Base-by-base conservation (phyloP, 2,888 invertebrate genomes). In the Unio delphinus region DNA sequence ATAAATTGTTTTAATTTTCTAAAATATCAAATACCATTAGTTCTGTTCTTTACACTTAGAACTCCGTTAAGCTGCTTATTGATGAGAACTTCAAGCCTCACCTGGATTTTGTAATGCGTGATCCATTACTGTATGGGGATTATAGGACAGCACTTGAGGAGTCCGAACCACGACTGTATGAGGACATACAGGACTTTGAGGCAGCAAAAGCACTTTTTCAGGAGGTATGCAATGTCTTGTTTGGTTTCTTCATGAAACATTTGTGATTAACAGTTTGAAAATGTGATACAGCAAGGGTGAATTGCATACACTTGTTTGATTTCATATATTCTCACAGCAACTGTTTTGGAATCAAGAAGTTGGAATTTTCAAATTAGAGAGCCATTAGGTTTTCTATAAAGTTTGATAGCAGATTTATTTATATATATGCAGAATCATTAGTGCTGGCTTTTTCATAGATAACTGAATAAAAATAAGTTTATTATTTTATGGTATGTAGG, bases 161-260 rank as follows among this genome's bases (percentile, higher is more conserved):
- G 84, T 93, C 93, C 0, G 95, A 95, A 80, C 91, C 93, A 0
- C 91, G 97, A 69, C 93, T 93, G 80, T 97, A 97, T 85, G 97
- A 97, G 87, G 97, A 97, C 88, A 91, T 97, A 20, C 91, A 96
- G 11, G 96, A 97, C 88, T 97, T 96, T 86, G 95, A 96, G 82
- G 95, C 96, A 0, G 93, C 96, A n/a, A 95, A 94, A 87, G 94
- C 93, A 80, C 90, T 97, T 2, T 96, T 97, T 85, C 94, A 95
- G 91, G 96, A 97, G 93, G 95, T 95, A 77, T 61, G 73, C 55
- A 3, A 18, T n/a, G 8, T 23, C 58, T 8, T 23, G 28, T n/a
- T 5, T 30, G 17, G 17, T 15, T 58, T n/a, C 17, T 3, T 8
- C 58, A n/a, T 58, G 0, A 17, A 58, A n/a, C 58, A 15, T n/a